Percentiles rank a stretch among this genome's conserved stretches.
phyloP scores from a whole-genome alignment of 2,888 invertebrate genomes.

The Phanerotoma sp. region DNA sequence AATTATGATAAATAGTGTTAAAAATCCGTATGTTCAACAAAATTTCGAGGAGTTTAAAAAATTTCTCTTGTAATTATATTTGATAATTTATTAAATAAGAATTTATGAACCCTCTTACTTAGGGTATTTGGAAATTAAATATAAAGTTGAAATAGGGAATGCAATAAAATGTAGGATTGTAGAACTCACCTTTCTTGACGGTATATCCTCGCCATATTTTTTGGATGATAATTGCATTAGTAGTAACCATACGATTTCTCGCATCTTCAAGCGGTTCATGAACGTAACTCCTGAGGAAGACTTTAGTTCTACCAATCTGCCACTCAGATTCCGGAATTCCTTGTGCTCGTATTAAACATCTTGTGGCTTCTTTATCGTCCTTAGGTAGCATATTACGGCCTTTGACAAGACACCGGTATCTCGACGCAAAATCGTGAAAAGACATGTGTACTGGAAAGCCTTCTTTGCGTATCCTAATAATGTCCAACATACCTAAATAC shows the following conservation, averaged over 20 bases:
- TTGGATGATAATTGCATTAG: constrained; percentile 75
- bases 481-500: constrained; percentile 91
- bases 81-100: no score
- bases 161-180: not conserved
- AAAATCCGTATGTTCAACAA: no score
- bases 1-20: no score
- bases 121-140: no score
- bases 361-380: constrained; percentile 57
- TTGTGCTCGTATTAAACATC: constrained; percentile 64
- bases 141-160: no score
- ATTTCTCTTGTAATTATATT: no score
- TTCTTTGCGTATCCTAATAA: constrained; percentile 86
- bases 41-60: no score
- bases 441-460: constrained; percentile 86
- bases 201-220: constrained; percentile 70
- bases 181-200: constrained; percentile 61
- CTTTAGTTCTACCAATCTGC: constrained; percentile 86
- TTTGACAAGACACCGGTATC: constrained; percentile 72
- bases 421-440: constrained; percentile 72
- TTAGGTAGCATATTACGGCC: constrained; percentile 41
- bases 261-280: constrained; percentile 84
- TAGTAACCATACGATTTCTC: constrained; percentile 68
- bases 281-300: constrained; percentile 79
- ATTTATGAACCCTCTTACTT: no score
- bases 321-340: constrained; percentile 75